Evolutionary conservation across 2,113 vertebrate genomes (phyloP).

Genomic region (Aphyosemion australe): DNA sequence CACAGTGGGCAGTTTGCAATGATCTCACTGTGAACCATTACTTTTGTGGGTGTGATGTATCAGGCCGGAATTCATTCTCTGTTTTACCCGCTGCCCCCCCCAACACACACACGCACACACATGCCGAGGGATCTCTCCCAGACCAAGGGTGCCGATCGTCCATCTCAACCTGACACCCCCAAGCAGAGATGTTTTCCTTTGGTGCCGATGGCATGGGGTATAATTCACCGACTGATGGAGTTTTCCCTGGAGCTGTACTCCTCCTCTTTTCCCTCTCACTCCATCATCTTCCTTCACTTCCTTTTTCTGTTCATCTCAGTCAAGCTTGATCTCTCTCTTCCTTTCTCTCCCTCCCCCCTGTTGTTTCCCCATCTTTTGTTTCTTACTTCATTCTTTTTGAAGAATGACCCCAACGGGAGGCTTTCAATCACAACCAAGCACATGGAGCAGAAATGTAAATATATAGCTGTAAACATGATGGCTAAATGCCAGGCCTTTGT

Average conservation of each 20-base stretch:
- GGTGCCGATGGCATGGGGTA: conserved; percentile 46
- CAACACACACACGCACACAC: conserved; percentile 1
- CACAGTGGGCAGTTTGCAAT: conserved; percentile 44
- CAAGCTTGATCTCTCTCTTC: conserved; percentile 24
- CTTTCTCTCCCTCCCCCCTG: conserved; percentile 17
- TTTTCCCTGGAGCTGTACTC: conserved; percentile 29
- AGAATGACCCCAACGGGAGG: conserved; percentile 2
- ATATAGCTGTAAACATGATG: conserved; percentile 3
- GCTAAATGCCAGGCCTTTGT: conserved; percentile 23
- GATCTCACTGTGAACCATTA: conserved; percentile 50
- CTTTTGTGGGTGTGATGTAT: conserved; percentile 54
- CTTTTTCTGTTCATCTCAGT: conserved; percentile 45
- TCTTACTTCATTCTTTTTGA: conserved; percentile 4
- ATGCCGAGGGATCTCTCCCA: conserved; percentile 27
- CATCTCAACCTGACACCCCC: conserved; percentile 68
- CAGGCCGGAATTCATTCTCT: conserved; percentile 51
- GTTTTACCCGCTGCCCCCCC: conserved; percentile 7
- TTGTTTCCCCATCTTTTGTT: conserved; percentile 3
- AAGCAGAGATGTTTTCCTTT: conserved; percentile 70
- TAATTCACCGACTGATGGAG: conserved; percentile 64
- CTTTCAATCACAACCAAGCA: conserved; percentile 12
- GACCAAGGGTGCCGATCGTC: conserved; percentile 46
- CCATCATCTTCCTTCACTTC: conserved; percentile 31
- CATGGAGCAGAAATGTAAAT: conserved; percentile 7
- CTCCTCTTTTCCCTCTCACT: conserved; percentile 40